These are phyloP conservation scores for Columba guinea DNA, from an alignment of 2,797 vertebrate species.

Conservation along the genomic window DNA sequence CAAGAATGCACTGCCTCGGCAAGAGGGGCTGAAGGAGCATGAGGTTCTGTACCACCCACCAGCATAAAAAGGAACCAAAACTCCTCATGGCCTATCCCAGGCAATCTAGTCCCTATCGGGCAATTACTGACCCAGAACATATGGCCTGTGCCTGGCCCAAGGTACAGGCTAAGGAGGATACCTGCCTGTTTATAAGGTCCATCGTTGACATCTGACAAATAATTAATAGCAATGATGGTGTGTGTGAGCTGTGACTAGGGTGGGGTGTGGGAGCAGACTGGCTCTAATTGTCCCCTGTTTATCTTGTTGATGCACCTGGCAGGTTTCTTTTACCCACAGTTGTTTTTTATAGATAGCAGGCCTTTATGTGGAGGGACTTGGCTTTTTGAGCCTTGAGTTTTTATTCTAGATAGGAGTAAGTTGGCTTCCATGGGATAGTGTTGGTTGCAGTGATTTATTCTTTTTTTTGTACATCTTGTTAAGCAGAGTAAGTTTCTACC, in stretches of 20 bases:
- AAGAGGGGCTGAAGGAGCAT: background rate
- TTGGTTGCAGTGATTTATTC: background rate
- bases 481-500: background rate
- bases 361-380: slow-evolving; percentile 1
- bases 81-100: background rate
- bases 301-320: slow-evolving; percentile 37
- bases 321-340: slow-evolving; percentile 21
- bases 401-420: background rate
- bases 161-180: background rate
- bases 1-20: background rate
- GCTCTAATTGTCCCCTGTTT: slow-evolving; percentile 62
- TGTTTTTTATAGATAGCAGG: slow-evolving; percentile 44
- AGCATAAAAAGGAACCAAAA: background rate
- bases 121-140: fast-evolving
- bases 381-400: background rate
- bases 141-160: background rate
- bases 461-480: background rate
- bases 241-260: slow-evolving; percentile 38
- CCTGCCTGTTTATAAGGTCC: slow-evolving; percentile 33
- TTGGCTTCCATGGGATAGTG: slow-evolving; percentile 1
- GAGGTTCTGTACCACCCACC: background rate
- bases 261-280: slow-evolving; percentile 51
- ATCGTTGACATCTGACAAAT: slow-evolving; percentile 19
- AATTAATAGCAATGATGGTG: slow-evolving; percentile 31
- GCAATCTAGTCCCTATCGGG: background rate